Conservation (phyloP, 2,797 vertebrate genomes). For the Premnoplex brunnescens region DNA sequence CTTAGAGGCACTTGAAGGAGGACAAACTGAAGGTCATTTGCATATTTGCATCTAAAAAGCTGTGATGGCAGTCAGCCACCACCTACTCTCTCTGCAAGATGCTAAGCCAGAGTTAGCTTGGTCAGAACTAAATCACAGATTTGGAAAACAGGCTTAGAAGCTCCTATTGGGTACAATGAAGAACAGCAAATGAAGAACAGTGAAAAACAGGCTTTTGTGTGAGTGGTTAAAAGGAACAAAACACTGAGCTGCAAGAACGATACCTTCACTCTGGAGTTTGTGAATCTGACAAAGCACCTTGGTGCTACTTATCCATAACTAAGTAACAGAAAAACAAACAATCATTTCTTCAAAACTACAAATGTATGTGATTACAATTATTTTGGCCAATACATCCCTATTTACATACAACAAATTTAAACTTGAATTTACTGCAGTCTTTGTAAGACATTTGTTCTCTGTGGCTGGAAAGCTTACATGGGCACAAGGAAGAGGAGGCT, state of each 20-base stretch:
- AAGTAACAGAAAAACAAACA: background rate
- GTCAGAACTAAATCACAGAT: background rate
- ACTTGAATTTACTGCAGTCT: background rate
- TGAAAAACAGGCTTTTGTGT: background rate
- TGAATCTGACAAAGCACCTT: background rate
- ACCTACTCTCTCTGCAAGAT: background rate
- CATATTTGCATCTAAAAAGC: background rate
- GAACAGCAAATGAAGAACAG: background rate
- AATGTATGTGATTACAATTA: background rate
- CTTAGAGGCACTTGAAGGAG: slow-evolving; percentile 18
- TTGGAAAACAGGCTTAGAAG: background rate
- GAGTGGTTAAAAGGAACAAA: background rate
- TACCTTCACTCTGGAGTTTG: background rate
- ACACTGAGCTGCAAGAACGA: background rate
- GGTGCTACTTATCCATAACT: background rate
- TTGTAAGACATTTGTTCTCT: background rate
- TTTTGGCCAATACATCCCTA: background rate
- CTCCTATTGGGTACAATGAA: background rate
- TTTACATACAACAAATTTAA: background rate
- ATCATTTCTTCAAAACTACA: background rate
- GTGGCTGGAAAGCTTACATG: background rate
- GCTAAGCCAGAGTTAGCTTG: background rate
- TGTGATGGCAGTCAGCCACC: background rate
- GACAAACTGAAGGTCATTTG: slow-evolving; percentile 53
- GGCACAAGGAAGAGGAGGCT: background rate